phyloP scores from a whole-genome alignment of 1,140 invertebrate species.

The Latrodectus geometricus region DNA sequence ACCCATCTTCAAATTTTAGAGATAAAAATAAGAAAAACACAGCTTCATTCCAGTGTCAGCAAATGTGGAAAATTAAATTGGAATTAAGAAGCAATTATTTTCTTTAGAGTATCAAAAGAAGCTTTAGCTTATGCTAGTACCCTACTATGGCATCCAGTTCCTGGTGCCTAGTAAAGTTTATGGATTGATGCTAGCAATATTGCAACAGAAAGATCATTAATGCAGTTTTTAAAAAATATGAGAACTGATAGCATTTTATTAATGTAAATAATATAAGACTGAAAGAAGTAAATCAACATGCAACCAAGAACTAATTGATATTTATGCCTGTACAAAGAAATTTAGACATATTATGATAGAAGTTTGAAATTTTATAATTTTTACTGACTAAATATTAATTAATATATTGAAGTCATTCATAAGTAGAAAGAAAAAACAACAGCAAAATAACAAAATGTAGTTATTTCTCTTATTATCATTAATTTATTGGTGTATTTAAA shows the following conservation, averaged over 20 bases:
- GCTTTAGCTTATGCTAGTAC: conserved; percentile 13
- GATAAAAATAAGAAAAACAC: too few species aligned
- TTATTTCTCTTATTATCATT: too few species aligned
- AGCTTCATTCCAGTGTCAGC: too few species aligned
- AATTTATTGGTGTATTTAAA: too few species aligned
- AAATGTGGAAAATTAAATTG: background rate
- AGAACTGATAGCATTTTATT: conserved; percentile 69
- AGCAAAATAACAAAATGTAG: too few species aligned
- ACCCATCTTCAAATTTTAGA: too few species aligned
- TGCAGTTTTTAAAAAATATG: background rate
- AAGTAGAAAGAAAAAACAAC: too few species aligned
- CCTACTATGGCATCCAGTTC: background rate
- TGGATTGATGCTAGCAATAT: conserved; percentile 14
- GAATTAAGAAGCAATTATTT: background rate
- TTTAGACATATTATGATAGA: conserved; percentile 70
- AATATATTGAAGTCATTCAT: too few species aligned
- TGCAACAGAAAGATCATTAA: conserved; percentile 9
- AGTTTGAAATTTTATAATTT: conserved; percentile 67
- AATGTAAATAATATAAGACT: conserved; percentile 66
- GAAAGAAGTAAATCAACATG: conserved; percentile 69
- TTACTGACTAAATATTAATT: conserved; percentile 70
- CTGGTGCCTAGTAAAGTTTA: background rate
- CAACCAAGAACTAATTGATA: conserved; percentile 71
- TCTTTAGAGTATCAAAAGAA: conserved; percentile 38
- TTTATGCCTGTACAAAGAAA: conserved; percentile 69